Percentiles rank a stretch among this genome's conserved stretches.
Evolutionary conservation across 1,140 invertebrate species (phyloP).

Genomic region (Temnothorax longispinosus): DNA sequence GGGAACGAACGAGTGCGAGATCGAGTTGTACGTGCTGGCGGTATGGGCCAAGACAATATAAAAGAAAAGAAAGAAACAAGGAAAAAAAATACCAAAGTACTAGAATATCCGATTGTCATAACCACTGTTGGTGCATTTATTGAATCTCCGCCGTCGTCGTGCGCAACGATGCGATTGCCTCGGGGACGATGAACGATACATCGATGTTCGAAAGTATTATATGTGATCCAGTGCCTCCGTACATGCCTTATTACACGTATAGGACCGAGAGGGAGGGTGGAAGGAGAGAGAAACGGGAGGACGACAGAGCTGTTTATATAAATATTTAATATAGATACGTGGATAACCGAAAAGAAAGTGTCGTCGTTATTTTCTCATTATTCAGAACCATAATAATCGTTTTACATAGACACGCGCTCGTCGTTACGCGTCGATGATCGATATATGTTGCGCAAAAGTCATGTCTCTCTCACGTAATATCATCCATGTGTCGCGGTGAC

Average conservation of each 20-base stretch:
- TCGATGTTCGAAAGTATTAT: slow-evolving; percentile 25
- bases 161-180: not conserved
- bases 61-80: not conserved
- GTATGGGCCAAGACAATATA: slow-evolving; percentile 89
- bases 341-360: not conserved
- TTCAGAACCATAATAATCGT: slow-evolving; percentile 24
- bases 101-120: slow-evolving; percentile 49
- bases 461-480: not conserved
- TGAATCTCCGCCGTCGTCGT: slow-evolving; percentile 46
- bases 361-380: slow-evolving; percentile 41
- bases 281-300: not conserved
- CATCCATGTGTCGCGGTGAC: not conserved
- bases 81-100: slow-evolving; percentile 32
- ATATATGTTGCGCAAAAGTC: slow-evolving; percentile 10
- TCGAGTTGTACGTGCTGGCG: slow-evolving; percentile 93
- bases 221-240: slow-evolving; percentile 51
- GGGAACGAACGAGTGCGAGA: slow-evolving; percentile 94
- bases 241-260: slow-evolving; percentile 33
- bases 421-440: not conserved
- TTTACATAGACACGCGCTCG: slow-evolving; percentile 2
- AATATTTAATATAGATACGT: slow-evolving; percentile 53
- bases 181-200: slow-evolving; percentile 34
- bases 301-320: slow-evolving; percentile 18
- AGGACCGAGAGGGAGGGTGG: not conserved
- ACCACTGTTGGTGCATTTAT: slow-evolving; percentile 67